Evolutionary conservation across 2,888 invertebrate species (phyloP).

Genomic region (Caenorhabditis afra): DNA sequence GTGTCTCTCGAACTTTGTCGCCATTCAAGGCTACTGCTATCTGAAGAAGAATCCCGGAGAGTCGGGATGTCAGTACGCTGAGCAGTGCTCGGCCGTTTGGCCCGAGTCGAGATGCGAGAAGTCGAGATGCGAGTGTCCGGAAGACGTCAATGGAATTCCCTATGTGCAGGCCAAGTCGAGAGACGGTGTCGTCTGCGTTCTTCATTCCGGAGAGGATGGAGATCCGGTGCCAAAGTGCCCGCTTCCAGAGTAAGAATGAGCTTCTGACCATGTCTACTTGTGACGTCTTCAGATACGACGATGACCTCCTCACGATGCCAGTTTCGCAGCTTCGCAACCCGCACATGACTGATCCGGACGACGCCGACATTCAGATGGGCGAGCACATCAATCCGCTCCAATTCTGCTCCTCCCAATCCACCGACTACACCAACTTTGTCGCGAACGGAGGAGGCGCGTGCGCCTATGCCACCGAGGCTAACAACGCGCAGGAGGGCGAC

Average conservation of each 20-base stretch:
- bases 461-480: slow-evolving; percentile 65
- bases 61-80: slow-evolving; percentile 79
- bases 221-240: slow-evolving; percentile 77
- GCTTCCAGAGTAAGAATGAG: slow-evolving; percentile 55
- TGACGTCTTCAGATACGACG: slow-evolving; percentile 70
- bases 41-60: slow-evolving; percentile 80
- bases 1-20: slow-evolving; percentile 79
- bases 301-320: slow-evolving; percentile 79
- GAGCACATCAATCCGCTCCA: slow-evolving; percentile 80
- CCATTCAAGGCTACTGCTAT: slow-evolving; percentile 80
- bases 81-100: slow-evolving; percentile 80
- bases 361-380: slow-evolving; percentile 79
- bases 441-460: slow-evolving; percentile 77
- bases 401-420: slow-evolving; percentile 76
- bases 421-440: slow-evolving; percentile 78
- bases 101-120: slow-evolving; percentile 79
- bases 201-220: slow-evolving; percentile 79
- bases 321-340: slow-evolving; percentile 79
- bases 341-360: slow-evolving; percentile 80
- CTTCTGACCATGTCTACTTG: neutral
- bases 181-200: slow-evolving; percentile 79
- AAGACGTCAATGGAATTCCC: slow-evolving; percentile 80
- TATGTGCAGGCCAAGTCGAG: slow-evolving; percentile 78
- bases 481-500: slow-evolving; percentile 67
- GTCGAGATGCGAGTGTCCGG: slow-evolving; percentile 79